Evolutionary conservation across 1,140 invertebrate genomes (phyloP).

Genomic region (Chymomyza costata): DNA sequence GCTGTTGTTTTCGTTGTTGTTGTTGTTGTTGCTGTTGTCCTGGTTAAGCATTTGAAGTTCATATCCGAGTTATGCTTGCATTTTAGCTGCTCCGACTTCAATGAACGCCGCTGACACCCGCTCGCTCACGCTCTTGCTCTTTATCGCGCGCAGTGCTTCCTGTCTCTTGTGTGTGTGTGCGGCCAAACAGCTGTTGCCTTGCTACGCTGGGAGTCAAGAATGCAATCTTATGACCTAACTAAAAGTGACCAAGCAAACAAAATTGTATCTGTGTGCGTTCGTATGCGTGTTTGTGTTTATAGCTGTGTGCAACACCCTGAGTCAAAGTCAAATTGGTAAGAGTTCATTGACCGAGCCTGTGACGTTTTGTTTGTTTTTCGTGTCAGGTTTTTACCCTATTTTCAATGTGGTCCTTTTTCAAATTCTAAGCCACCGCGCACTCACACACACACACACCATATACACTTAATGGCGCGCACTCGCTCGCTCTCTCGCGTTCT

Average conservation of each 20-base stretch:
- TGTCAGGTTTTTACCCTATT: slow-evolving; percentile 72
- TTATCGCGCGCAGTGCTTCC: too few species aligned
- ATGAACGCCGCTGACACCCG: neutral
- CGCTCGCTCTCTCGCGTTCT: neutral
- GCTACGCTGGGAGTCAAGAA: slow-evolving; percentile 15
- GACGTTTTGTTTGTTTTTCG: slow-evolving; percentile 66
- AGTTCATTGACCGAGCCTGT: slow-evolving; percentile 32
- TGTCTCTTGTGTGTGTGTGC: too few species aligned
- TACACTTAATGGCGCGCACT: slow-evolving; percentile 9
- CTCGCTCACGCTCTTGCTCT: too few species aligned
- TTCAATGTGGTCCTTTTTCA: slow-evolving; percentile 49
- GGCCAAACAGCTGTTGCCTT: slow-evolving; percentile 32
- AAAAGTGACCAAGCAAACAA: too few species aligned
- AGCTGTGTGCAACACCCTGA: too few species aligned
- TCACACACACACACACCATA: slow-evolving; percentile 27
- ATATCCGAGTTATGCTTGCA: too few species aligned
- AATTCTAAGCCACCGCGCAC: slow-evolving; percentile 19
- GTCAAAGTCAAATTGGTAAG: too few species aligned
- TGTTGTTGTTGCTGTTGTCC: too few species aligned
- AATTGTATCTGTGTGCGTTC: too few species aligned
- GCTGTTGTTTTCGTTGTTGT: too few species aligned
- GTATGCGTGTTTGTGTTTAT: neutral
- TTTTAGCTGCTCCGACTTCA: slow-evolving; percentile 23
- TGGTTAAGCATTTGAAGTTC: too few species aligned
- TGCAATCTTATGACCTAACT: too few species aligned